Evolutionary conservation across 2,888 invertebrate genomes (phyloP).

Genomic region (Panorpa germanica): DNA sequence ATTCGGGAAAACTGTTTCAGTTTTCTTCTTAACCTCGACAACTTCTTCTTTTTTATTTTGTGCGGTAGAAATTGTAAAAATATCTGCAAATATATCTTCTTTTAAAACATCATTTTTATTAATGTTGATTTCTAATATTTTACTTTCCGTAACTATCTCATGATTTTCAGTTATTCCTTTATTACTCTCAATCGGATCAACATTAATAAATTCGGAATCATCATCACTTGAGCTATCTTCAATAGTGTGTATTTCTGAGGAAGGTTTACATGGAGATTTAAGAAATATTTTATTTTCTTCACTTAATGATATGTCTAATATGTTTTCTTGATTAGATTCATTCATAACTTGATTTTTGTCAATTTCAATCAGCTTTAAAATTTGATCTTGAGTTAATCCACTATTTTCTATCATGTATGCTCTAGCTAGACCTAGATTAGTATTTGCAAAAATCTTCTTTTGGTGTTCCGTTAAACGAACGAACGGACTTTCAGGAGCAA

Average conservation of each 20-base stretch:
- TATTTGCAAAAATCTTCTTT: slow-evolving; percentile 21
- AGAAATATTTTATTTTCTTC: slow-evolving; percentile 7
- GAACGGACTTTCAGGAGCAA: slow-evolving; percentile 22
- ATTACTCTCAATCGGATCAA: slow-evolving; percentile 15
- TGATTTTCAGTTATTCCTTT: slow-evolving; percentile 7
- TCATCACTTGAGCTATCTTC: slow-evolving; percentile 13
- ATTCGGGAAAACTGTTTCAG: background rate
- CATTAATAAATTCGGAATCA: slow-evolving; percentile 19
- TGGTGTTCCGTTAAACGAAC: slow-evolving; percentile 19
- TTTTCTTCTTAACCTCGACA: background rate
- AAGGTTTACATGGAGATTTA: slow-evolving; percentile 5
- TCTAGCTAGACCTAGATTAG: slow-evolving; percentile 37
- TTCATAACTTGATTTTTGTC: slow-evolving; percentile 8
- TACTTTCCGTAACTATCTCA: slow-evolving; percentile 1
- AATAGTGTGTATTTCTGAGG: background rate
- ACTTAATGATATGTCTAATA: slow-evolving; percentile 1
- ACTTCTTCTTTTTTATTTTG: slow-evolving; percentile 1
- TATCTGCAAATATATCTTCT: slow-evolving; percentile 57
- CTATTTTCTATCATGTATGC: slow-evolving; percentile 59
- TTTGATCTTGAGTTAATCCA: slow-evolving; percentile 50
- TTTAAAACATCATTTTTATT: slow-evolving; percentile 14
- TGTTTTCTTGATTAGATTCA: slow-evolving; percentile 6
- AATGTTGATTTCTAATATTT: slow-evolving; percentile 7
- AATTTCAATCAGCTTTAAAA: slow-evolving; percentile 32
- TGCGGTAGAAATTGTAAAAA: slow-evolving; percentile 25